Evolutionary conservation across 2,797 vertebrate genomes (phyloP), one percentile per base, ranked within the genome.

Genomic region (Momotus momota): DNA sequence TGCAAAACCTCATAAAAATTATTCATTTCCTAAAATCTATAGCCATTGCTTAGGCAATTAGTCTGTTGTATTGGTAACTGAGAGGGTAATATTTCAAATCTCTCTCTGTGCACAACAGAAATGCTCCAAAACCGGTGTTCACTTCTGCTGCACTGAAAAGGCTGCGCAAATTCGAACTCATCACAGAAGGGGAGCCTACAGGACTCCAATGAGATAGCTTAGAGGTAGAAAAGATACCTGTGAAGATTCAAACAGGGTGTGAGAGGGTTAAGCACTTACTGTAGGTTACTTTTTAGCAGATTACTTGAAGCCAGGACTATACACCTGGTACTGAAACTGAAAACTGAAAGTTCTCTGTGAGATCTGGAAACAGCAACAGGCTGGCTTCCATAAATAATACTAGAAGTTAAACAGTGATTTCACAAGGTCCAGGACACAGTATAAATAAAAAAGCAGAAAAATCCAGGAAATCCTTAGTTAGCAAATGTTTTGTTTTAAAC

Each of bases 371-470:
- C 52, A 62, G 81, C 57, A 87, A 72, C 75, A 87, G 95, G 90
- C 93, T 95, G 86, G 54, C 74, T 96, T 97, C 96, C 96, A 96
- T 96, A 95, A 97, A 96, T 96, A 97, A 96, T 67, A 96, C 49
- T 94, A 93, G 69, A 97, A 94, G 88, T 94, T 92, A 95, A 94
- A 95, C 95, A 96, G 84, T 85, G 88, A 88, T 94, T 96, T 96
- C 79, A 93, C 78, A 95, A 90, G 84, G 88, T 94, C 88, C 71
- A 96, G 90, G 91, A 91, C 86, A 11, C 41, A 92, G 61, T 83
- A 88, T 92, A 96, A 97, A 96, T 96, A 96, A 95, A 65, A 96
- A 97, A 95, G 92, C 94, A 95, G 81, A 96, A 95, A 92, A 93
- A 94, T 85, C 78, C 83, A 95, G 86, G 96, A 96, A 96, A 95